Evolutionary conservation across 2,888 invertebrate genomes (phyloP), one percentile per base, ranked within the genome.

Genomic region (Ischnura elegans): DNA sequence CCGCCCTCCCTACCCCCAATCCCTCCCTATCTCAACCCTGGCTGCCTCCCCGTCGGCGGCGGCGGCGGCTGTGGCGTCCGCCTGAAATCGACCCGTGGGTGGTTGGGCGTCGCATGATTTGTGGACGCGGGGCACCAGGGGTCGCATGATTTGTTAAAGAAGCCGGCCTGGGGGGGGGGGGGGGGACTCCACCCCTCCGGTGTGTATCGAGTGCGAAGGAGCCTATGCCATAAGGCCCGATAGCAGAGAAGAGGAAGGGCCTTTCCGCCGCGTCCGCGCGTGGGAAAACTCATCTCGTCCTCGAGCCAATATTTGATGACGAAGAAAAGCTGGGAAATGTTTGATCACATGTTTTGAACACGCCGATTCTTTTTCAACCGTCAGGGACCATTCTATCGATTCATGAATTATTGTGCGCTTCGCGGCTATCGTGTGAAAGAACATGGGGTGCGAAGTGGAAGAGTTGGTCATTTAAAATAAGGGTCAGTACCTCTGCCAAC

Each of bases 61-160:
- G 51, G 51, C 16, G 2, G 51, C 16, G 2, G 61, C 6, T 6
- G 61, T 21, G 76, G 13, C 13, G 1, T 3, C 29, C 76, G 76
- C 29, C 36, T 36, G 76, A 76, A 76, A 76, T 76, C 76, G 76
- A 76, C 76, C 76, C 76, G 76, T 36, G 66, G 66, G 66, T 5
- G 36, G 25, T 0, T 1, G 36, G 36, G 25, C 76, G 76, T 76
- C 76, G 36, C 76, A 36, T 76, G 76, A 76, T 36, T 76, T 76
- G 76, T 76, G 76, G 36, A 36, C 76, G 29, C 29, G n/a, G 4
- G 61, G 61, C 61, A 36, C 36, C 76, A 4, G 76, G 76, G 76
- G 76, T 76, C 76, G 36, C 76, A 76, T 76, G 76, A 76, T 76
- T 76, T 76, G 76, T 36, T 76, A 76, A 76, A 76, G 36, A 76